phyloP scores from a whole-genome alignment of 2,888 invertebrate species.

The Eupithecia abbreviata region DNA sequence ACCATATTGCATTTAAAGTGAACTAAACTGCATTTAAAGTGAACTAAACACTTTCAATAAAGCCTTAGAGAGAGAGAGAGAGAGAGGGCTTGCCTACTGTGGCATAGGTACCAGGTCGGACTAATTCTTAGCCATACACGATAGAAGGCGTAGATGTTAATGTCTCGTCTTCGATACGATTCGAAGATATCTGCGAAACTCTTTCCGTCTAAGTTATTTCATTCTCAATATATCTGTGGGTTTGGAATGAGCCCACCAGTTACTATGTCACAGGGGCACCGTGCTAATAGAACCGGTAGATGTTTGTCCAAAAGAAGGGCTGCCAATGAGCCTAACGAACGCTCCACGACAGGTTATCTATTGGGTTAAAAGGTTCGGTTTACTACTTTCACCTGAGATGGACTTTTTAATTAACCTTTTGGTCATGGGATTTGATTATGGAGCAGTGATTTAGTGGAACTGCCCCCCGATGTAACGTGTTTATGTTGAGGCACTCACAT shows the following conservation, averaged over 20 bases:
- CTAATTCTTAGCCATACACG: slow-evolving; percentile 29
- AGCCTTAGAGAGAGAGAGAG: slow-evolving; percentile 19
- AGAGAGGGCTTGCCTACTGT: slow-evolving; percentile 16
- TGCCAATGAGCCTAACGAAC: slow-evolving; percentile 27
- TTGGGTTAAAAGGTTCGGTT: slow-evolving; percentile 36
- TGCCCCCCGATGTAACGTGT: neutral
- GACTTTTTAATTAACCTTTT: slow-evolving; percentile 31
- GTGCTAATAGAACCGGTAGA: slow-evolving; percentile 40
- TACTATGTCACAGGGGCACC: slow-evolving; percentile 42
- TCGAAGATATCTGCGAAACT: neutral
- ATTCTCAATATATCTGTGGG: neutral
- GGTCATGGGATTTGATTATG: slow-evolving; percentile 3
- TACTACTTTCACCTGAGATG: slow-evolving; percentile 31
- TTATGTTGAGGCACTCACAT: neutral
- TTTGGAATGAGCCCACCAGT: slow-evolving; percentile 1
- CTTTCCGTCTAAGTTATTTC: neutral
- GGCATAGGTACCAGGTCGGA: slow-evolving; percentile 18
- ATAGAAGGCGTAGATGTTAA: neutral
- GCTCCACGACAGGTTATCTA: slow-evolving; percentile 37
- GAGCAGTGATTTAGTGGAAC: slow-evolving; percentile 11
- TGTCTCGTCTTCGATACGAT: neutral
- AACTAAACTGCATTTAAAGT: slow-evolving; percentile 28
- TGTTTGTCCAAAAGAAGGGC: slow-evolving; percentile 34
- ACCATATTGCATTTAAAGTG: slow-evolving; percentile 29
- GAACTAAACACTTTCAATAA: slow-evolving; percentile 32